A percentile compares a stretch with the other conserved stretches of the same genome.
These are phyloP conservation scores for Saccostrea glomerata DNA, from an alignment of 1,140 invertebrate genomes.

Conservation along the genomic window DNA sequence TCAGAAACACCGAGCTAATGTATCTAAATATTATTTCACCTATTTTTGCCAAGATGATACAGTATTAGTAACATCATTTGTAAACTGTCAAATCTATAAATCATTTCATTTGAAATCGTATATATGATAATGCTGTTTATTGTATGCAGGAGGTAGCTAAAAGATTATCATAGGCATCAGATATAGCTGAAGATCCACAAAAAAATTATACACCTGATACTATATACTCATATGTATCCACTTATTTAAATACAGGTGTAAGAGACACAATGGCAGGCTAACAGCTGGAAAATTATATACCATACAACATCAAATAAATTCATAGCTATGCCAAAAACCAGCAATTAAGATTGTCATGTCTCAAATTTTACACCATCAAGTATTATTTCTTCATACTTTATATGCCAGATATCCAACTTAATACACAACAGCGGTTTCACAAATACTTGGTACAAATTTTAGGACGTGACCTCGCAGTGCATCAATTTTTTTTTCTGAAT, in stretches of 20 bases:
- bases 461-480: too few relatives aligned
- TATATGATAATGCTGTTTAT: too few relatives aligned
- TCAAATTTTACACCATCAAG: neutral
- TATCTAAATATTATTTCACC: neutral
- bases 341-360: neutral
- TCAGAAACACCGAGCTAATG: neutral
- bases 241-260: conserved; percentile 29
- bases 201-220: neutral
- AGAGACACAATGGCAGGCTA: neutral
- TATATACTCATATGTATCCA: neutral
- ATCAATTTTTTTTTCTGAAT: conserved; percentile 4
- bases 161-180: neutral
- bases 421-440: too few relatives aligned
- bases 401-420: too few relatives aligned
- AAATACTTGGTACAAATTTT: too few relatives aligned
- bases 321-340: neutral
- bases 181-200: neutral
- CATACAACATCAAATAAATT: neutral
- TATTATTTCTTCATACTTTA: neutral
- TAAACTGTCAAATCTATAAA: neutral
- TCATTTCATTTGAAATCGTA: too few relatives aligned
- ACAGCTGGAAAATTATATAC: neutral
- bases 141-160: too few relatives aligned
- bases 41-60: conserved; percentile 2
- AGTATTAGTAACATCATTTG: neutral